Percentiles rank a stretch among this genome's conserved stretches.
phyloP scores from a whole-genome alignment of 2,888 invertebrate species.

The Catocala sponsa region DNA sequence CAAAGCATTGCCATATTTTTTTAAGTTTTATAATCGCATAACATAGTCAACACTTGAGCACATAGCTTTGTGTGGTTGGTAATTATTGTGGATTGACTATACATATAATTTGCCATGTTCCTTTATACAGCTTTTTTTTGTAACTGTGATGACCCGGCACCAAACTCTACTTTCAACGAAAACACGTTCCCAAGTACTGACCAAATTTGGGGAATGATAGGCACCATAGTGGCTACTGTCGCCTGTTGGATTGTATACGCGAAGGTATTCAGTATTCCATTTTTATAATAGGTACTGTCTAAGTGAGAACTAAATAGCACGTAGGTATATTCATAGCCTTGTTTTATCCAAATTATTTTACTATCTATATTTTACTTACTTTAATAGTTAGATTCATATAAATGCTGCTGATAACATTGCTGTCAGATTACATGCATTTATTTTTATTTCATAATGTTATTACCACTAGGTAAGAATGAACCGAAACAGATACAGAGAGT shows the following conservation, averaged over 20 bases:
- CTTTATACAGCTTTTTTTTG: slow-evolving; percentile 63
- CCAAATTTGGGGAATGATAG: slow-evolving; percentile 79
- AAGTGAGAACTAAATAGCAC: background rate
- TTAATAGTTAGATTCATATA: no score
- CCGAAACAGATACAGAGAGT: slow-evolving; percentile 30
- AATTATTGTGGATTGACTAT: no score
- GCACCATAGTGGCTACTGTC: slow-evolving; percentile 68
- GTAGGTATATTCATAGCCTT: background rate
- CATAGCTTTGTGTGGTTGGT: no score
- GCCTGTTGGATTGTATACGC: slow-evolving; percentile 70
- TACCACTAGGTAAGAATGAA: slow-evolving; percentile 41
- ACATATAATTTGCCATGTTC: slow-evolving; percentile 43
- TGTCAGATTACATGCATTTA: no score
- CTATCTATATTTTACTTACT: no score
- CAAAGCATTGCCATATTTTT: no score
- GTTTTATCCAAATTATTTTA: background rate
- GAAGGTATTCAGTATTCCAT: slow-evolving; percentile 56
- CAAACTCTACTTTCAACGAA: slow-evolving; percentile 46
- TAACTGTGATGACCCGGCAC: slow-evolving; percentile 68
- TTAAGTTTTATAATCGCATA: no score
- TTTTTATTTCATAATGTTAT: no score
- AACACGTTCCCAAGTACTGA: slow-evolving; percentile 69
- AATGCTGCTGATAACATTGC: no score
- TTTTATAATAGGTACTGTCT: background rate
- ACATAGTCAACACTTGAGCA: no score